Evolutionary conservation across 2,113 vertebrate species (phyloP).

Genomic region (Climacteris rufus): DNA sequence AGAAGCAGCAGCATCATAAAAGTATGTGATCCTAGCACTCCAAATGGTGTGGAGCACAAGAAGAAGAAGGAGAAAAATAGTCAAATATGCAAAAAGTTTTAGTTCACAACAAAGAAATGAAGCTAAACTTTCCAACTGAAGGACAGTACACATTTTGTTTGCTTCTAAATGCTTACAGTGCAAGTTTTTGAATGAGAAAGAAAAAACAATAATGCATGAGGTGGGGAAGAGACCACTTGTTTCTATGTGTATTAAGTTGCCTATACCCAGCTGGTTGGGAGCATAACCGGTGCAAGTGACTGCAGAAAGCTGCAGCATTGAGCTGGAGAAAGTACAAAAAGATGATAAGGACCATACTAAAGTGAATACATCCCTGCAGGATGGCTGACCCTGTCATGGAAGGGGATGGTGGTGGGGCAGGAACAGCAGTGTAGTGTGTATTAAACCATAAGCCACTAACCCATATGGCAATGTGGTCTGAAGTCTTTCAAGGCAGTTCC

Average conservation of each 20-base stretch:
- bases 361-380: not conserved
- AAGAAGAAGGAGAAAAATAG: not conserved
- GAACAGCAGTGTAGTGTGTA: not conserved
- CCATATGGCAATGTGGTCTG: not conserved
- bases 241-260: not conserved
- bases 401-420: not conserved
- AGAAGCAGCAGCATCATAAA: not conserved
- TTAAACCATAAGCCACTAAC: not conserved
- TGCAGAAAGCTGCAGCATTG: not conserved
- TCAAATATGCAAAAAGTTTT: not conserved
- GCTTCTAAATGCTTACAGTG: not conserved
- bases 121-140: not conserved
- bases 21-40: not conserved
- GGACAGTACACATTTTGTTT: not conserved
- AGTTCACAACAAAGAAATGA: not conserved
- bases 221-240: not conserved
- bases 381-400: not conserved
- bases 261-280: not conserved
- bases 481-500: not conserved
- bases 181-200: not conserved
- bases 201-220: fast-evolving
- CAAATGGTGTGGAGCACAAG: not conserved
- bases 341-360: not conserved
- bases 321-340: not conserved
- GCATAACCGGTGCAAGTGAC: fast-evolving